Percentiles rank a stretch among this genome's conserved stretches.
phyloP scores from a whole-genome alignment of 2,797 vertebrate genomes.

The Enoplosus armatus region DNA sequence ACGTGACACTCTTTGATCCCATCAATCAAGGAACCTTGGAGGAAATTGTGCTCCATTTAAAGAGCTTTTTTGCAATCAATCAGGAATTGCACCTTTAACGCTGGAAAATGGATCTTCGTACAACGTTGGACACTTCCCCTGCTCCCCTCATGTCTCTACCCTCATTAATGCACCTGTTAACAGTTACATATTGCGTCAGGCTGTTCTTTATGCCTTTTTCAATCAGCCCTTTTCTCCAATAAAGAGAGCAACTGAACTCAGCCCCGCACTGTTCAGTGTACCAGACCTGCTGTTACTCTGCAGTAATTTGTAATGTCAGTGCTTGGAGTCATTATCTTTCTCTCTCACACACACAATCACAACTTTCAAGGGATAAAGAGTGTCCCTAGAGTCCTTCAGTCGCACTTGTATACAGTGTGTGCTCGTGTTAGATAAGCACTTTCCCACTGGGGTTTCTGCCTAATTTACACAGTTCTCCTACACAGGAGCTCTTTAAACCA shows the following conservation, averaged over 20 bases:
- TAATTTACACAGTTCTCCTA: slow-evolving; percentile 15
- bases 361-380: not conserved
- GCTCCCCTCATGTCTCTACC: no score
- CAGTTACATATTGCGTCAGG: not conserved
- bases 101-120: not conserved
- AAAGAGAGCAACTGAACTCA: not conserved
- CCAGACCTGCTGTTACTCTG: slow-evolving; percentile 1
- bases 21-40: not conserved
- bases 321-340: slow-evolving; percentile 24
- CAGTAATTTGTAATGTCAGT: not conserved
- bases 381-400: slow-evolving; percentile 21
- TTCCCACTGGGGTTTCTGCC: slow-evolving; percentile 1
- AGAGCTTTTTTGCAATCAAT: not conserved
- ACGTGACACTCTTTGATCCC: not conserved
- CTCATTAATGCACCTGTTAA: not conserved
- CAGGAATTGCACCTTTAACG: not conserved
- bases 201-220: not conserved
- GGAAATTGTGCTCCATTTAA: not conserved
- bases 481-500: slow-evolving; percentile 5
- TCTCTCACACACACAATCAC: not conserved
- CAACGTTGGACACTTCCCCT: not conserved
- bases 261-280: not conserved
- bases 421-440: slow-evolving; percentile 36
- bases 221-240: not conserved
- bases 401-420: slow-evolving; percentile 17